Percentiles rank a stretch among this genome's conserved stretches.
Evolutionary conservation across 2,113 vertebrate species (phyloP).

Genomic region (Corydoras sp.): DNA sequence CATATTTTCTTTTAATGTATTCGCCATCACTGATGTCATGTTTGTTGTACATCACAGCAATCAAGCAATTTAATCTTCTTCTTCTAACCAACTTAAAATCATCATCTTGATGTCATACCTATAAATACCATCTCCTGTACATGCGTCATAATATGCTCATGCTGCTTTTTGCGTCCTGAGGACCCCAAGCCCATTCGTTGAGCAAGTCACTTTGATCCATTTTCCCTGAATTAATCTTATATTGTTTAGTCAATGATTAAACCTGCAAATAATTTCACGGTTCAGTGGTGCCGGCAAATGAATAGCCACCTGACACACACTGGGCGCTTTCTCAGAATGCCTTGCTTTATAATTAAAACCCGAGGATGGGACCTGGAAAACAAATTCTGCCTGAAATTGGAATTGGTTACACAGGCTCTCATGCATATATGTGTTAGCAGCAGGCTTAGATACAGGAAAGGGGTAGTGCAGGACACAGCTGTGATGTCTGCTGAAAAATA

Average conservation of each 20-base stretch:
- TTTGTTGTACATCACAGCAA: too few relatives aligned
- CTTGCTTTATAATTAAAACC: conserved; percentile 44
- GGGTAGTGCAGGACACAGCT: conserved; percentile 21
- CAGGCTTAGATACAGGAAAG: conserved; percentile 8
- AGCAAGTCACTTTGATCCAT: conserved; percentile 38
- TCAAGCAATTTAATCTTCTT: background rate
- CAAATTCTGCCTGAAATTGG: conserved; percentile 45
- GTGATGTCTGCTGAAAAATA: conserved; percentile 4
- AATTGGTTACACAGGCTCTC: conserved; percentile 38
- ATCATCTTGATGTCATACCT: background rate
- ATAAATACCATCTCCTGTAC: background rate
- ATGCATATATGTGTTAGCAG: conserved; percentile 29
- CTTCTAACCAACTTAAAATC: conserved; percentile 1
- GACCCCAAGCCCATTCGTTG: conserved; percentile 32
- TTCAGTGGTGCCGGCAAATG: conserved; percentile 30
- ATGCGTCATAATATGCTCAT: conserved; percentile 8
- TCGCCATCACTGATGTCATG: too few relatives aligned
- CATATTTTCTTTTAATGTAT: too few relatives aligned
- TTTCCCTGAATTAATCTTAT: conserved; percentile 48
- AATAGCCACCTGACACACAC: conserved; percentile 40
- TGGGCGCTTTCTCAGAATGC: conserved; percentile 22
- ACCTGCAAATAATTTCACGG: conserved; percentile 47
- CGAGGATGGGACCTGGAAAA: conserved; percentile 38
- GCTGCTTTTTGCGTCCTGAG: conserved; percentile 22
- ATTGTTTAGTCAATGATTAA: conserved; percentile 53